Conservation (phyloP, 2,888 invertebrate species). For the Synanthedon andrenaeformis region DNA sequence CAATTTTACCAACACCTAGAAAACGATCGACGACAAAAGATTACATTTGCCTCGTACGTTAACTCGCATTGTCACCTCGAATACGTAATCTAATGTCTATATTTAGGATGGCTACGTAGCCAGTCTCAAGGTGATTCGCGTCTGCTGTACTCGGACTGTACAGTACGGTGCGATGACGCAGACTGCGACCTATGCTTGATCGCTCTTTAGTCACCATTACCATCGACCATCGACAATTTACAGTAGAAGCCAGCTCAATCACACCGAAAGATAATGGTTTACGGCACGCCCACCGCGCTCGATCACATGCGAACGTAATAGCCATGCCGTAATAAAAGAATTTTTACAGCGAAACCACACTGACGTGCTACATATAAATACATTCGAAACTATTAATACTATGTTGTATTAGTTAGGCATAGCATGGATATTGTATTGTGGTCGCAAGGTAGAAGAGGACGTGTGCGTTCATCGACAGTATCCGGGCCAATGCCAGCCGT, state of each 20-base stretch:
- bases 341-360: slow-evolving; percentile 16
- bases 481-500: slow-evolving; percentile 68
- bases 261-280: slow-evolving; percentile 38
- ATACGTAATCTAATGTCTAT: slow-evolving; percentile 25
- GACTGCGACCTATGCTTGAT: too few relatives aligned
- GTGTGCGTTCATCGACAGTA: slow-evolving; percentile 60
- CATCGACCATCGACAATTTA: slow-evolving; percentile 15
- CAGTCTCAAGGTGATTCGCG: slow-evolving; percentile 30
- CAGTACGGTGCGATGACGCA: too few relatives aligned
- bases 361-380: neutral
- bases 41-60: slow-evolving; percentile 11
- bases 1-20: slow-evolving; percentile 20
- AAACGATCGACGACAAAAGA: slow-evolving; percentile 4
- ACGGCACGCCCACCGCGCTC: slow-evolving; percentile 43
- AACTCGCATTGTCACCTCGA: slow-evolving; percentile 19
- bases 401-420: too few relatives aligned
- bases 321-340: slow-evolving; percentile 36
- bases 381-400: too few relatives aligned
- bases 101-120: slow-evolving; percentile 23
- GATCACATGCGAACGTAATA: slow-evolving; percentile 35
- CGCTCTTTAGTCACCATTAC: too few relatives aligned
- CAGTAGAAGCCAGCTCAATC: slow-evolving; percentile 30
- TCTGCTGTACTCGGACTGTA: slow-evolving; percentile 6
- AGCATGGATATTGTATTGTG: neutral
- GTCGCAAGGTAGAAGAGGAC: slow-evolving; percentile 27